A percentile compares a stretch with the other conserved stretches of the same genome.
phyloP scores from a whole-genome alignment of 2,797 vertebrate species.

The Ptychadena robeensis region DNA sequence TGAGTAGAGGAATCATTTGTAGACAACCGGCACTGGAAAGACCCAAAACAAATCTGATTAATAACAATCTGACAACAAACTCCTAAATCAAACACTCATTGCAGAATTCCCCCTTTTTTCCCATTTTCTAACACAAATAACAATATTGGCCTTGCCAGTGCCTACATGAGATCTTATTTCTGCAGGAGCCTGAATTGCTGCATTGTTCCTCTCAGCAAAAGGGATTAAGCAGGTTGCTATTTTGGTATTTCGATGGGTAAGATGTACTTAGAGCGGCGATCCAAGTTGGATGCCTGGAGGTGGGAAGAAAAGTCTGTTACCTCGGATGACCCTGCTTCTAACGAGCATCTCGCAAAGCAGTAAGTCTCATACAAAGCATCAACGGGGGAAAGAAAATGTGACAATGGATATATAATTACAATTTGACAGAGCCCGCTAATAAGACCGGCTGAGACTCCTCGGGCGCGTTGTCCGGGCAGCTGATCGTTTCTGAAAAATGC shows the following conservation, averaged over 20 bases:
- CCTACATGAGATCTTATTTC: constrained; percentile 78
- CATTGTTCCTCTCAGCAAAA: constrained; percentile 74
- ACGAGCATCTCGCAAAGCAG: constrained; percentile 64
- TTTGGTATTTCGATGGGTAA: constrained; percentile 71
- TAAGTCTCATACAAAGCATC: constrained; percentile 63
- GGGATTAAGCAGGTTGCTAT: constrained; percentile 75
- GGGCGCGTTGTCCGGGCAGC: neutral
- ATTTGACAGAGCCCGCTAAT: constrained; percentile 61
- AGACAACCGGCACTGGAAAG: constrained; percentile 65
- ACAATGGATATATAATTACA: constrained; percentile 68
- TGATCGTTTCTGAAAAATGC: neutral
- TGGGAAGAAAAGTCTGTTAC: constrained; percentile 68
- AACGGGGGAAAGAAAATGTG: constrained; percentile 63
- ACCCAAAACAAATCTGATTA: constrained; percentile 68
- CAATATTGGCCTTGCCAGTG: constrained; percentile 74
- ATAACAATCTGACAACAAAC: constrained; percentile 73
- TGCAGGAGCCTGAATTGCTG: constrained; percentile 72
- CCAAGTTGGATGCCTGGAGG: constrained; percentile 68
- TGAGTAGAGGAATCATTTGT: constrained; percentile 63
- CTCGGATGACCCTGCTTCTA: constrained; percentile 73
- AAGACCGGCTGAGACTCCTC: constrained; percentile 61
- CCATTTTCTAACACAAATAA: constrained; percentile 78
- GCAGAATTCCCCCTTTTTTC: constrained; percentile 78
- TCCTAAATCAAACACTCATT: constrained; percentile 76
- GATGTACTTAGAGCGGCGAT: constrained; percentile 69